These are phyloP conservation scores for Luperina nickerlii DNA, from an alignment of 2,888 invertebrate genomes.

Conservation along the genomic window DNA sequence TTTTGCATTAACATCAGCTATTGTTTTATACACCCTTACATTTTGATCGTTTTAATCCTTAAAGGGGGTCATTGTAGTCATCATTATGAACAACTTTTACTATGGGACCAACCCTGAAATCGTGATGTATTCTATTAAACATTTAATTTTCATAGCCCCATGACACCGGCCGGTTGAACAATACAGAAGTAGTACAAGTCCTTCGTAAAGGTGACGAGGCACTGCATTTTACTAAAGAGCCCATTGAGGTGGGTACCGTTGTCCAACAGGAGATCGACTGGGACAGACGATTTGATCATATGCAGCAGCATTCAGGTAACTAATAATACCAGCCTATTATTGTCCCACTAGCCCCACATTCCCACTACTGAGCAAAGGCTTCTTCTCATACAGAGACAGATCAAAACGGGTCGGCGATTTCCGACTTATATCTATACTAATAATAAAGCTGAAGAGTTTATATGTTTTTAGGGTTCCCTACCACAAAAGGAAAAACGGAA, in stretches of 20 bases:
- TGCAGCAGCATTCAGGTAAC: conserved; percentile 97
- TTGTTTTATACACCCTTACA: too few relatives aligned
- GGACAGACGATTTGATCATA: conserved; percentile 95
- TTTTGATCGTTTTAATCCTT: too few relatives aligned
- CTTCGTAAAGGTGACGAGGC: conserved; percentile 92
- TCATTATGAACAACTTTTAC: too few relatives aligned
- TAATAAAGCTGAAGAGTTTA: too few relatives aligned
- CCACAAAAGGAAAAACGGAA: too few relatives aligned
- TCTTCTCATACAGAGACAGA: neutral
- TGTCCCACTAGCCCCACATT: too few relatives aligned
- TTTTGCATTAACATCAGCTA: too few relatives aligned
- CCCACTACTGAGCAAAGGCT: rapidly evolving
- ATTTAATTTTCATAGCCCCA: conserved; percentile 90
- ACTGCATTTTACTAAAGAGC: conserved; percentile 92
- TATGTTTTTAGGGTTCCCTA: too few relatives aligned
- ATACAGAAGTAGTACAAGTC: conserved; percentile 92
- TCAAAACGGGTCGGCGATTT: neutral
- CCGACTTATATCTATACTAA: neutral
- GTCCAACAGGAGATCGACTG: conserved; percentile 93
- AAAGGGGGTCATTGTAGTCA: too few relatives aligned
- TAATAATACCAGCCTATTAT: neutral
- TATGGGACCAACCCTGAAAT: too few relatives aligned
- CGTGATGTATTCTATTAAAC: too few relatives aligned
- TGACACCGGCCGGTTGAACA: conserved; percentile 93
- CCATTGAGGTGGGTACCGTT: conserved; percentile 91